Evolutionary conservation across 2,797 vertebrate genomes (phyloP).

Genomic region (Fringilla coelebs): DNA sequence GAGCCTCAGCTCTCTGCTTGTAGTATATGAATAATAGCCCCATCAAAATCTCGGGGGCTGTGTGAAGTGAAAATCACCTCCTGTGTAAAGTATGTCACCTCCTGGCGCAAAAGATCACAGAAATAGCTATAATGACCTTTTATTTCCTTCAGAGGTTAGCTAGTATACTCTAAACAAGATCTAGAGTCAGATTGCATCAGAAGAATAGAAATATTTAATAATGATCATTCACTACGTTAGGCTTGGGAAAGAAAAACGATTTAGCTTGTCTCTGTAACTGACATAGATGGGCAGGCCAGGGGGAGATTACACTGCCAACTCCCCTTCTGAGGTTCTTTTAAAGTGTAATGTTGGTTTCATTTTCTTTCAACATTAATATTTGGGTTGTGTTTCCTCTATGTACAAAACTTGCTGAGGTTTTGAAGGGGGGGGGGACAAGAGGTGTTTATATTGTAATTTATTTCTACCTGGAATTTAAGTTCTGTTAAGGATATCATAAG

Average conservation of each 20-base stretch:
- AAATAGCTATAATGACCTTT: not conserved
- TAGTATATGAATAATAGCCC: not conserved
- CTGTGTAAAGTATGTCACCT: not conserved
- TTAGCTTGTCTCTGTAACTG: not conserved
- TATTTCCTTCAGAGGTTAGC: not conserved
- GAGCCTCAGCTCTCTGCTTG: not conserved
- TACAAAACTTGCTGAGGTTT: not conserved
- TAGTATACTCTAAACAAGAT: not conserved
- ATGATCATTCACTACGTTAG: not conserved
- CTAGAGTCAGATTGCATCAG: not conserved
- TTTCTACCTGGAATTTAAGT: not conserved
- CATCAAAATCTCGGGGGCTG: not conserved
- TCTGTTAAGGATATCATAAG: not conserved
- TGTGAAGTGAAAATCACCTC: not conserved
- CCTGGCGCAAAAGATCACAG: not conserved
- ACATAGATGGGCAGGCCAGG: not conserved
- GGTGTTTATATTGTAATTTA: not conserved
- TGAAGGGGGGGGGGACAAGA: fast-evolving
- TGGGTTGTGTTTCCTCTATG: fast-evolving
- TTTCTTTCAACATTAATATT: not conserved
- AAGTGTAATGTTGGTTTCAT: fast-evolving
- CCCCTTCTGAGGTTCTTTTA: not conserved
- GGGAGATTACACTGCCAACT: not conserved
- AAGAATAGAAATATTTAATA: slow-evolving; percentile 3
- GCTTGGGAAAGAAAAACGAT: not conserved